Base-by-base conservation (phyloP, 1,140 invertebrate genomes). In the Halesus radiatus region DNA sequence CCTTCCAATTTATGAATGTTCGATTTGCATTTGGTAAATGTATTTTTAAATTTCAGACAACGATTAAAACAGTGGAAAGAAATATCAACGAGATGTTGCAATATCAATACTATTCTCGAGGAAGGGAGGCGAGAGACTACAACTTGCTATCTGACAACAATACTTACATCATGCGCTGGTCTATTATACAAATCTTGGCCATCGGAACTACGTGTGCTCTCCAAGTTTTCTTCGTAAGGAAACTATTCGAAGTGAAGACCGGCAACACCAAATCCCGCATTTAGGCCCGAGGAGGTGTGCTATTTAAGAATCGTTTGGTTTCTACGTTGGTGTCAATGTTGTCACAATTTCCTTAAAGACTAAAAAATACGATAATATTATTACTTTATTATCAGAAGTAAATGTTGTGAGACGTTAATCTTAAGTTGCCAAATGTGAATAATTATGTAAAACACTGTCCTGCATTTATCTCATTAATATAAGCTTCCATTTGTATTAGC, bases 181-280 rank as follows among this genome's bases (percentile, higher is more conserved):
- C 97, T 0, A 84, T 98, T 4, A 90, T 93, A 45, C 96, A 98
- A 89, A 96, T 97, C 80, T 60, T 94, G n/a, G 94, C 97, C 3
- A 95, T 98, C 81, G 87, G 94, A 26, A 89, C 91, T 0, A 95
- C 96, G 0, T 95, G 94, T 23, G 90, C 92, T 15, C 84, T 95
- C 45, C 95, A 98, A 91, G 95, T 98, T 0, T 97, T 94, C 86
- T 97, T 97, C 88, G 94, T 98, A 10, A 92, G 94, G 81, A 96
- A 96, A 89, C 89, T 98, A 3, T 98, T 98, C 87, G 94, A 96
- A 82, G 92, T 93, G 0, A 95, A 94, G 85, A 90, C 91, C n/a
- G 91, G 92, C 76, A 89, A 91, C 18, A 91, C 91, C 5, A 92
- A 90, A 84, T 90, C 90, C 23, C 89, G 92, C 76, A 92, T 93